Evolutionary conservation across 2,113 vertebrate species (phyloP).

Genomic region (Syngnathus floridae): DNA sequence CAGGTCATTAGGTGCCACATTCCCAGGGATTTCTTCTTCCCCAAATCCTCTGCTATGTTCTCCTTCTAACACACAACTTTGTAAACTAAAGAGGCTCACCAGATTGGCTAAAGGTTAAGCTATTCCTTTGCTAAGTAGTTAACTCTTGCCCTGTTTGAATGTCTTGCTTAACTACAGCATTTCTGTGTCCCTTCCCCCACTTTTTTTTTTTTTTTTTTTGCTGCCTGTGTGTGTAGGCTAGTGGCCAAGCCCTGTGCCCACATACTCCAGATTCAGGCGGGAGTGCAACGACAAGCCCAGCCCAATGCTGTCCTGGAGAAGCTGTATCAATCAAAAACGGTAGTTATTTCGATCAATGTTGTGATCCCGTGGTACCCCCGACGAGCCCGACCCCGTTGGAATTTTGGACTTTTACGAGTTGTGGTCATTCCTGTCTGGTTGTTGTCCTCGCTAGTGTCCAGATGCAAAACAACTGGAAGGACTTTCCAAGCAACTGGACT

Average conservation of each 20-base stretch:
- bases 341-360: slow-evolving; percentile 43
- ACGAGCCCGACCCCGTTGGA: too few species aligned
- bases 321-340: slow-evolving; percentile 87
- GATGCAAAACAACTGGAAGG: slow-evolving; percentile 84
- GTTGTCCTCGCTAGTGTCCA: slow-evolving; percentile 69
- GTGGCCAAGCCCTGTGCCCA: slow-evolving; percentile 89
- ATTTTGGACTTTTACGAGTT: not conserved
- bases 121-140: slow-evolving; percentile 2
- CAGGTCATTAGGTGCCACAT: slow-evolving; percentile 55
- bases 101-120: slow-evolving; percentile 7
- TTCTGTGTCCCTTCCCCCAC: slow-evolving; percentile 29
- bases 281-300: slow-evolving; percentile 75
- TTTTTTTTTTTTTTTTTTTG: not conserved
- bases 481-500: slow-evolving; percentile 91
- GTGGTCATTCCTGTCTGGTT: too few species aligned
- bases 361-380: not conserved
- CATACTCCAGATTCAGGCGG: slow-evolving; percentile 80
- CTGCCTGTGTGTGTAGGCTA: slow-evolving; percentile 72
- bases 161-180: slow-evolving; percentile 29
- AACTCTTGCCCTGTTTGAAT: slow-evolving; percentile 21
- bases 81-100: slow-evolving; percentile 15
- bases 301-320: slow-evolving; percentile 88
- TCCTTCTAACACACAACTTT: slow-evolving; percentile 12
- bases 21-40: slow-evolving; percentile 37
- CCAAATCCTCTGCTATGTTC: slow-evolving; percentile 8